Percentiles rank a stretch among this genome's conserved stretches.
Conservation (phyloP, 2,797 vertebrate genomes). For the Gadopsis bispinosus region DNA sequence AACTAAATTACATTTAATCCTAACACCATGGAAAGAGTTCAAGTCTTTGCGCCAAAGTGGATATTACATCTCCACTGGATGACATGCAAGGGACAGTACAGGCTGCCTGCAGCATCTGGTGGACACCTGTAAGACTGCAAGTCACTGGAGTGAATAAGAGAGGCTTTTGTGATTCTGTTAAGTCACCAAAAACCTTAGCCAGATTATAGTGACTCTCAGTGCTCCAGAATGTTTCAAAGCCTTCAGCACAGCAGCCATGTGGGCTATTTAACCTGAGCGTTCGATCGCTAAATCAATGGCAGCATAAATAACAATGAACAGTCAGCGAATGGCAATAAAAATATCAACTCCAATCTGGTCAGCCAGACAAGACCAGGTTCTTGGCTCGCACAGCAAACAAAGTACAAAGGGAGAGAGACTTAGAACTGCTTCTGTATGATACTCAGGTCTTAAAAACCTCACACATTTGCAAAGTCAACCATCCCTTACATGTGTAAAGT, state of each 20-base stretch:
- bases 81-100: slow-evolving; percentile 56
- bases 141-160: slow-evolving; percentile 55
- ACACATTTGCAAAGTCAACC: not conserved
- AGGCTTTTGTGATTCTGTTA: slow-evolving; percentile 62
- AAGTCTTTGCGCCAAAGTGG: slow-evolving; percentile 44
- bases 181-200: slow-evolving; percentile 58
- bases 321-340: slow-evolving; percentile 60
- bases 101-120: slow-evolving; percentile 81
- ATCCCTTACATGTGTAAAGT: not conserved
- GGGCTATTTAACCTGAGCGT: slow-evolving; percentile 31
- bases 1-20: slow-evolving; percentile 61
- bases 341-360: slow-evolving; percentile 54
- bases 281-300: slow-evolving; percentile 60
- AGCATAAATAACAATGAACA: slow-evolving; percentile 60
- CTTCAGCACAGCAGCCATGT: slow-evolving; percentile 27
- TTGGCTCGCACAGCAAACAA: slow-evolving; percentile 20
- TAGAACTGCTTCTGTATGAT: not conserved
- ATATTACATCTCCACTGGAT: slow-evolving; percentile 45
- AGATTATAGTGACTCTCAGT: slow-evolving; percentile 41
- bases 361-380: slow-evolving; percentile 34
- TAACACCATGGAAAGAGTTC: slow-evolving; percentile 55
- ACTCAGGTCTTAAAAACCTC: not conserved
- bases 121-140: slow-evolving; percentile 81
- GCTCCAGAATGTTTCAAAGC: slow-evolving; percentile 16
- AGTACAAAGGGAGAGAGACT: not conserved